phyloP scores from a whole-genome alignment of 2,888 invertebrate genomes.

The Perdita meconis region DNA sequence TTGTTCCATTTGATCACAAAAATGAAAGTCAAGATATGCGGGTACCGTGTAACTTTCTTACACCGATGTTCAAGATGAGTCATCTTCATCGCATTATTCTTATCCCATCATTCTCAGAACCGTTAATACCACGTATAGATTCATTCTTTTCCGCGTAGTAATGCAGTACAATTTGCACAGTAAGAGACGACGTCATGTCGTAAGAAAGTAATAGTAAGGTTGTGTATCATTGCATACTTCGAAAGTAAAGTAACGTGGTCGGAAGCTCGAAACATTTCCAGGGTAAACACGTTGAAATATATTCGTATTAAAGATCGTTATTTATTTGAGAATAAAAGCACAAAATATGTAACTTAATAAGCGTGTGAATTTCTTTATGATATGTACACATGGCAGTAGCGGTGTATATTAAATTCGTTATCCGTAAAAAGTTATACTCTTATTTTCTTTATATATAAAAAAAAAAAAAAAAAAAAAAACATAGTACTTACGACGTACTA shows the following conservation, averaged over 20 bases:
- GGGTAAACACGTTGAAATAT: not conserved
- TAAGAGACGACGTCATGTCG: constrained; percentile 25
- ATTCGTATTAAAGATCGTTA: constrained; percentile 29
- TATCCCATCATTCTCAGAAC: constrained; percentile 59
- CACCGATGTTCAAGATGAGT: constrained; percentile 53
- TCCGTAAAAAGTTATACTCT: constrained; percentile 1
- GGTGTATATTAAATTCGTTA: constrained; percentile 20
- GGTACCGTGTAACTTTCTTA: constrained; percentile 28
- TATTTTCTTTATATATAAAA: too few relatives aligned
- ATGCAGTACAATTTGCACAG: constrained; percentile 41
- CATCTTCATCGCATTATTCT: constrained; percentile 41
- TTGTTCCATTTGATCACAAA: not conserved
- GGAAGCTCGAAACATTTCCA: not conserved
- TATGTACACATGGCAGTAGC: constrained; percentile 41
- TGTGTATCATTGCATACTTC: not conserved
- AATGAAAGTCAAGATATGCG: constrained; percentile 24
- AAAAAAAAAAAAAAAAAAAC: not conserved
- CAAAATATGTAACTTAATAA: constrained; percentile 28
- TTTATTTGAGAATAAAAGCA: constrained; percentile 47
- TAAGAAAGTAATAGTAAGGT: constrained; percentile 9
- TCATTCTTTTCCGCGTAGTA: constrained; percentile 22
- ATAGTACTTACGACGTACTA: not conserved
- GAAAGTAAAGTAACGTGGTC: not conserved
- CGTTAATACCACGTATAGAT: constrained; percentile 36
- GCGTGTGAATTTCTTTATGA: constrained; percentile 23